Evolutionary conservation across 1,140 invertebrate genomes (phyloP).

Genomic region (Elymnias hypermnestra): DNA sequence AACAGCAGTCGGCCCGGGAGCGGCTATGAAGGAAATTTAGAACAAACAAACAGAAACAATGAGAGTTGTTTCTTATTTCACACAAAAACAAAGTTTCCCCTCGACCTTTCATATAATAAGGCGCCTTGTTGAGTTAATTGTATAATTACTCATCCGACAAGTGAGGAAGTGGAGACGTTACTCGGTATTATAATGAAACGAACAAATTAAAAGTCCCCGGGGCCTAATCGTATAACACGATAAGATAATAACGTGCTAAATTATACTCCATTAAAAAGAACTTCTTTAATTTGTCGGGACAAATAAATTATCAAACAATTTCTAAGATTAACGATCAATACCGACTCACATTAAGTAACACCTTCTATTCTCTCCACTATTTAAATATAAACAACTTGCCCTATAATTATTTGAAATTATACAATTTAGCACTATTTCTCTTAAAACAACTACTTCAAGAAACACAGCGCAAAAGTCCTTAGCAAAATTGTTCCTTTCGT

Average conservation of each 20-base stretch:
- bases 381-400: too few relatives aligned
- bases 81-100: slow-evolving; percentile 44
- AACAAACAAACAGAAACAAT: slow-evolving; percentile 41
- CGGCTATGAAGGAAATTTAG: slow-evolving; percentile 28
- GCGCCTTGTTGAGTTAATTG: slow-evolving; percentile 58
- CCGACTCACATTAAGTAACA: too few relatives aligned
- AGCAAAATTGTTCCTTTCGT: too few relatives aligned
- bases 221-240: background rate
- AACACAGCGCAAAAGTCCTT: too few relatives aligned
- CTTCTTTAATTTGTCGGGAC: too few relatives aligned
- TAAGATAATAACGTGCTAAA: background rate
- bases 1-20: slow-evolving; percentile 30
- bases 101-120: slow-evolving; percentile 40
- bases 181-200: slow-evolving; percentile 11
- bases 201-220: slow-evolving; percentile 9
- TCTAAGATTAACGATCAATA: too few relatives aligned
- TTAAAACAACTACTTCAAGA: too few relatives aligned
- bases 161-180: slow-evolving; percentile 29
- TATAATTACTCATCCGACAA: slow-evolving; percentile 51
- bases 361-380: too few relatives aligned
- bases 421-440: too few relatives aligned
- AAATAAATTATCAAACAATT: too few relatives aligned
- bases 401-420: too few relatives aligned
- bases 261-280: background rate
- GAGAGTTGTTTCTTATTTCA: slow-evolving; percentile 44